Percentiles rank a stretch among this genome's conserved stretches.
These are phyloP conservation scores for Pyrgilauda ruficollis DNA, from an alignment of 2,113 vertebrate genomes.

Conservation along the genomic window DNA sequence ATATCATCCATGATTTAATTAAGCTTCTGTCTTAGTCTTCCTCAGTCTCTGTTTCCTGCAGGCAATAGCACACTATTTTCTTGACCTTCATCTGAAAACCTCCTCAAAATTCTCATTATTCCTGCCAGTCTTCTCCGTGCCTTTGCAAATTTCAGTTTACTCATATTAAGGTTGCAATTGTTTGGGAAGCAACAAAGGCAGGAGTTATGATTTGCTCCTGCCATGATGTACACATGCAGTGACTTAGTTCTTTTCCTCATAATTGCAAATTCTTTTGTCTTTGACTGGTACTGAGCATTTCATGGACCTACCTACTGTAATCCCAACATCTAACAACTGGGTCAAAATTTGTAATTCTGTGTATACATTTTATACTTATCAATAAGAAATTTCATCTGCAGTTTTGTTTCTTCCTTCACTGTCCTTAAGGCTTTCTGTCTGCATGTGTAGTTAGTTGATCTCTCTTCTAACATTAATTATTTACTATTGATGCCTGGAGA, in stretches of 20 bases:
- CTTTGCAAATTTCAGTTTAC: background rate
- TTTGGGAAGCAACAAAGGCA: background rate
- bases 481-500: background rate
- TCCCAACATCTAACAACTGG: background rate
- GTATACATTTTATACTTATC: background rate
- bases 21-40: background rate
- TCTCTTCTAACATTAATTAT: background rate
- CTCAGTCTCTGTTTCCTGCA: background rate
- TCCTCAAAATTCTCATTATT: background rate
- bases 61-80: background rate
- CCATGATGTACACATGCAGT: background rate
- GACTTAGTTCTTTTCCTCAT: background rate
- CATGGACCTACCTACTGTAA: background rate
- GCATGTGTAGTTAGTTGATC: background rate
- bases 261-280: background rate
- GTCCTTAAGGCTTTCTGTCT: background rate
- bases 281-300: background rate
- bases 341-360: background rate
- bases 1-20: background rate
- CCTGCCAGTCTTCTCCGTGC: background rate
- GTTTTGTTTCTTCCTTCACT: background rate
- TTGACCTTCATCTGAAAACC: background rate
- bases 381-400: background rate
- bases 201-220: background rate
- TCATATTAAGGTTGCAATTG: background rate